Evolutionary conservation across 2,113 vertebrate genomes (phyloP).

Genomic region (Macroglossus sobrinus): DNA sequence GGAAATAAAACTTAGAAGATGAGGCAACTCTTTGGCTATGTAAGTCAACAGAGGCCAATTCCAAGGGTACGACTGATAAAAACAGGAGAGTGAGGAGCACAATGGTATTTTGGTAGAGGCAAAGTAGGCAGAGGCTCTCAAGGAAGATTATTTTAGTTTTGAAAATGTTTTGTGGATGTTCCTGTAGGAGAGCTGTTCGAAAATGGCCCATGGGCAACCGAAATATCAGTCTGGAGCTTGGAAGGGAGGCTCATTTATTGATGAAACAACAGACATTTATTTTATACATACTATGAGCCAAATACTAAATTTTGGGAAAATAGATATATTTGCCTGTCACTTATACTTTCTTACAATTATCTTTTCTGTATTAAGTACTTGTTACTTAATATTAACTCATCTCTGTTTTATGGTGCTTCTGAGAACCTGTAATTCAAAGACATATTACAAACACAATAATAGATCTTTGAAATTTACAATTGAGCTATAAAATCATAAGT

Average conservation of each 20-base stretch:
- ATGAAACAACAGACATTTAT: slow-evolving; percentile 15
- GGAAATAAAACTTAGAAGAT: neutral
- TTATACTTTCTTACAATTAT: neutral
- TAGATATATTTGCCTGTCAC: neutral
- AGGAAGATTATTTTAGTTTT: neutral
- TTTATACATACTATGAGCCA: neutral
- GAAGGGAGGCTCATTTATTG: neutral
- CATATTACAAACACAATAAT: neutral
- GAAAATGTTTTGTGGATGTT: neutral
- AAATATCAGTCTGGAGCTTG: neutral
- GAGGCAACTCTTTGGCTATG: neutral
- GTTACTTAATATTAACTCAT: neutral
- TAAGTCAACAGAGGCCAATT: neutral
- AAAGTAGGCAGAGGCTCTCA: neutral
- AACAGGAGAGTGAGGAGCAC: neutral
- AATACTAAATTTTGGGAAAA: neutral
- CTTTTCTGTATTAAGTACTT: slow-evolving; percentile 19
- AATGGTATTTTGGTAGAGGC: neutral
- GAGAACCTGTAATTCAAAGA: neutral
- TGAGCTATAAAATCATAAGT: neutral
- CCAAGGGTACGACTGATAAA: neutral
- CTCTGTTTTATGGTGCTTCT: neutral
- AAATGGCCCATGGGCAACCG: neutral
- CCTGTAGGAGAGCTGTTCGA: neutral
- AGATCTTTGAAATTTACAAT: neutral